Base-by-base conservation (phyloP, 2,888 invertebrate species). In the Cerastis leucographa region DNA sequence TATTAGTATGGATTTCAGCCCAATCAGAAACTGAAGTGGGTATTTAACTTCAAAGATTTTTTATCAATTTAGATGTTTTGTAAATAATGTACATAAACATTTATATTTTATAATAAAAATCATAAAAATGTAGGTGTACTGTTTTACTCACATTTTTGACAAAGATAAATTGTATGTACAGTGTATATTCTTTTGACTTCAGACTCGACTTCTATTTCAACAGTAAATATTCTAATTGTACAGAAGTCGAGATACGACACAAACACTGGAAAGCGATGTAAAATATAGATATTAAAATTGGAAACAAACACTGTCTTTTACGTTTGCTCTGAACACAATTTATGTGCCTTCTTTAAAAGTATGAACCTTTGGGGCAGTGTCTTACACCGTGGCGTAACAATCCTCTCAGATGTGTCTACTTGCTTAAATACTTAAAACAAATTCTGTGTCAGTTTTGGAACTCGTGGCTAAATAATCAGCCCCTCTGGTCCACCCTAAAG, bases 291-390 rank as follows among this genome's bases (percentile, higher is more conserved):
- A 74, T 25, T 85, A 83, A 85, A 85, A 86, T 82, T 82, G 80
- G 71, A 83, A 81, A 85, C 83, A 86, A 71, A 80, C 72, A 65
- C 70, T 78, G 81, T 76, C 83, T 84, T 66, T 77, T 67, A 68
- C 71, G 65, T 66, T 80, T 79, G 65, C 71, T 78, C 44, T 66
- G 66, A 84, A 87, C 66, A 66, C 75, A 87, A 91, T 91, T 87
- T 90, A 91, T 90, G 84, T 82, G 70, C 68, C 62, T 84, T 86
- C 85, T 87, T 88, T 83, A 71, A 85, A 88, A 88, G 86, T 89
- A 83, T 81, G 74, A 80, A 67, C 64, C 35, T 46, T 12, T 46
- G 46, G 8, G 72, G 68, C 40, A 19, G 65, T 9, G 2, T 44
- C 56, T 89, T 51, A 88, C 85, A 89, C 87, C 75, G 74, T 49